Base-by-base conservation (phyloP, 2,888 invertebrate genomes). In the Caenorhabditis afra region DNA sequence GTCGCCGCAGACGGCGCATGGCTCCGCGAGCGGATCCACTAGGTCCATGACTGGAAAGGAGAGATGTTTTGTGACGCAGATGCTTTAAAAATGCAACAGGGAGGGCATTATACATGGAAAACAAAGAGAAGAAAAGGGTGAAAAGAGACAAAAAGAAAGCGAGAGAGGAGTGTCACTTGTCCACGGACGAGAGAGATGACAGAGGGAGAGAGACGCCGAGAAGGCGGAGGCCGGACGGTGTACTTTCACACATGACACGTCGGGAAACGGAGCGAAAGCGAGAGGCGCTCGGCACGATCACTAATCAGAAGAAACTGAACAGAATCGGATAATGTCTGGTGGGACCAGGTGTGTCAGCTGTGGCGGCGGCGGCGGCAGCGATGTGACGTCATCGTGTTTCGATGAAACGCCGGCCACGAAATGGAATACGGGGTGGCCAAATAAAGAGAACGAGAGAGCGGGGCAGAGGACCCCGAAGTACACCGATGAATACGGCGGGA, bases 1-100 rank as follows among this genome's bases (percentile, higher is more conserved):
- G 67, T 87, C 90, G 10, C 88, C 87, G 65, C 90, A 90, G 45
- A 90, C 89, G 10, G 87, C 87, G 53, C 90, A 90, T 18, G 88
- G 88, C 71, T 88, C 89, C 45, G 88, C 87, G 39, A 88, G 79
- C 20, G 87, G 89, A 64, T 89, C 89, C 11, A 87, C 86, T 79
- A 79, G 57, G 53, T 79, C 78, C 78, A 78, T 78, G 57, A 71
- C 64, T 71, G 71, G 20, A 71, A 71, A 20, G 16, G 14, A 14
- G 16, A 7, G 49, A 12, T 11, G n/a, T 18, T 16, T 22, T 20
- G 22, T n/a, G 16, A 45, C 29, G 29, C 29, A 62, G 50, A 64
- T 41, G 29, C 7, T 41, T 14, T 41, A 41, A 37, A 47, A 22
- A 41, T 53, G 53, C 37, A 64, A n/a, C 47, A 49, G 41, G 14